Evolutionary conservation across 2,113 vertebrate genomes (phyloP).

Genomic region (Paraplagusia blochii): DNA sequence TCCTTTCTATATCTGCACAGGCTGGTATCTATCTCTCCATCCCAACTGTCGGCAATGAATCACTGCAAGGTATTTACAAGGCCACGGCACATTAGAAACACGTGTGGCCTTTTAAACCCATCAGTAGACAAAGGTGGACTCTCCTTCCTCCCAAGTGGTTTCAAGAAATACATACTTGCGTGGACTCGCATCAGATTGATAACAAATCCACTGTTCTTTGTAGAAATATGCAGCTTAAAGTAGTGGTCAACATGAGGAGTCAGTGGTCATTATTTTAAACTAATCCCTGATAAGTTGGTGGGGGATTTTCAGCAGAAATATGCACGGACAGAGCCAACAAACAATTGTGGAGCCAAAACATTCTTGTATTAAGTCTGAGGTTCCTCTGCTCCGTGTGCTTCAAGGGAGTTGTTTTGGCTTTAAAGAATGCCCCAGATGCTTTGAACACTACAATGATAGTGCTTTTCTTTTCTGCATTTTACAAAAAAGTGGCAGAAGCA

Average conservation of each 20-base stretch:
- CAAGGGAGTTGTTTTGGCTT: constrained; percentile 6
- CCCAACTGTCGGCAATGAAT: constrained; percentile 62
- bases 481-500: constrained; percentile 1
- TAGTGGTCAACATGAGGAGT: background rate
- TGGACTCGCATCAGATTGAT: constrained; percentile 6
- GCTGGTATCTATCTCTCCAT: constrained; percentile 46
- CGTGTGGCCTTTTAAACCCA: constrained; percentile 54
- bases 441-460: constrained; percentile 1
- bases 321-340: constrained; percentile 46
- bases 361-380: constrained; percentile 24
- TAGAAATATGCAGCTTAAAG: background rate
- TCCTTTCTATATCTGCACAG: constrained; percentile 23
- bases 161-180: constrained; percentile 9
- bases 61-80: constrained; percentile 69
- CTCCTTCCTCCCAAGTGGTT: constrained; percentile 30
- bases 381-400: constrained; percentile 13
- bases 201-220: background rate
- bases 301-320: constrained; percentile 43
- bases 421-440: background rate
- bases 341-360: constrained; percentile 26
- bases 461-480: background rate
- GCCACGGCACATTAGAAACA: constrained; percentile 70
- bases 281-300: constrained; percentile 1
- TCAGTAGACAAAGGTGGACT: constrained; percentile 23
- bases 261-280: constrained; percentile 3